Base-by-base conservation (phyloP, 2,797 vertebrate genomes). In the Graptemys geographica region DNA sequence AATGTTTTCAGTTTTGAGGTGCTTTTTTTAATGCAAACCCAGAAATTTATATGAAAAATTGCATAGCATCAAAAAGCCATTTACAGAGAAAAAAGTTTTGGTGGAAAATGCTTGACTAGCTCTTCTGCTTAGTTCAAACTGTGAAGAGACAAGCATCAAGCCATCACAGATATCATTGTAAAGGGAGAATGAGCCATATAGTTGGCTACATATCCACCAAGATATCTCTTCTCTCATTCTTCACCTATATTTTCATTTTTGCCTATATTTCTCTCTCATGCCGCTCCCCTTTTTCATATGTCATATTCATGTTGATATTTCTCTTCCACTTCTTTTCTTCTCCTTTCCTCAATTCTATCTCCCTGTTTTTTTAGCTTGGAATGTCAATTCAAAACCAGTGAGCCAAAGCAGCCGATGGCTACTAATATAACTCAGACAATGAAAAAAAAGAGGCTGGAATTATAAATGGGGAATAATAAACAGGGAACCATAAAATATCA, bases 381-480 rank as follows among this genome's bases (percentile, higher is more conserved):
- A 84, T 52, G 47, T 7, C 65, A 37, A 2, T 12, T 56, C 47
- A 10, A 21, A 19, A 28, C 6, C 11, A 69, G n/a, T 41, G 56
- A 84, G 28, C 13, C 81, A 52, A 56, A 56, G 53, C 28, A 86
- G 83, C 23, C 23, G 12, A 6, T 7, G 13, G 16, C 11, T 81
- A 65, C 47, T 33, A 59, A 53, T 62, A 76, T 5, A 25, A 65
- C 23, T n/a, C 12, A 19, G 31, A 31, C n/a, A 21, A 51, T 9
- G 23, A 56, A 80, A 47, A 76, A 88, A 51, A 6, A 74, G 44
- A 19, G 8, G 3, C 0, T 8, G n/a, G 11, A 79, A 44, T 80
- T 90, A 84, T 81, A 92, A 92, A 85, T 3, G 11, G 59, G 12
- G 57, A n/a, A 25, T n/a, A 59, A 82, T 90, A 86, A 56, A 81